Evolutionary conservation across 2,113 vertebrate species (phyloP), one percentile per base, ranked within the genome.

Genomic region (Corvus hawaiiensis): DNA sequence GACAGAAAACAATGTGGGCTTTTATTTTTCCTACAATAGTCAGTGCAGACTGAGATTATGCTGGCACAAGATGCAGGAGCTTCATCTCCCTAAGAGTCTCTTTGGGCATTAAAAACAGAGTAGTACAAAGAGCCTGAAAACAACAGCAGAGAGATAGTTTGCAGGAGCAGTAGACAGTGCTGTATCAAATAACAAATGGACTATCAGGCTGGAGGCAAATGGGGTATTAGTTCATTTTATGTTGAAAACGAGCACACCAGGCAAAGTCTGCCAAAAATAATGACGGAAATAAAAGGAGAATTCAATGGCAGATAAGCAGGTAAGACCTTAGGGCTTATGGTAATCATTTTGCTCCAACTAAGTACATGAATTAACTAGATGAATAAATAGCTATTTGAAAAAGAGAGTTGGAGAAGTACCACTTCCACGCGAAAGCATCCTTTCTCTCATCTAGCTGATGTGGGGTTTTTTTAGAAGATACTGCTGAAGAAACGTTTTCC

Each of bases 1-100:
- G 8, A 26, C 11, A 73, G 39, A 26, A 51, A 84, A 59, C 0
- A 73, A 7, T 11, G 2, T 8, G 1, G 30, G 15, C 3, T 17
- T 13, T 16, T 28, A 6, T 9, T 23, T 64, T 5, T 55, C 9
- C 26, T 69, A 20, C 44, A 55, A 18, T 13, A 74, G 23, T 35
- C 19, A 46, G 0, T 16, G 17, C 30, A 81, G 51, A 69, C 7
- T 27, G 49, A 84, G 26, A 20, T 46, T 43, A 21, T n/a, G 9
- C 19, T 61, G 33, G 16, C 33, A 77, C 8, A 56, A n/a, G 33
- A n/a, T 43, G 15, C 26, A 64, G 61, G 5, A 74, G 19, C 24
- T 11, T 58, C 39, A n/a, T 51, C 14, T 73, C 44, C 22, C 64
- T 77, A 6, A 18, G 27, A 46, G 23, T 32, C 30, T 78, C 35